These are phyloP conservation scores for Psettodes erumei DNA, from an alignment of 2,113 vertebrate species.

Conservation along the genomic window DNA sequence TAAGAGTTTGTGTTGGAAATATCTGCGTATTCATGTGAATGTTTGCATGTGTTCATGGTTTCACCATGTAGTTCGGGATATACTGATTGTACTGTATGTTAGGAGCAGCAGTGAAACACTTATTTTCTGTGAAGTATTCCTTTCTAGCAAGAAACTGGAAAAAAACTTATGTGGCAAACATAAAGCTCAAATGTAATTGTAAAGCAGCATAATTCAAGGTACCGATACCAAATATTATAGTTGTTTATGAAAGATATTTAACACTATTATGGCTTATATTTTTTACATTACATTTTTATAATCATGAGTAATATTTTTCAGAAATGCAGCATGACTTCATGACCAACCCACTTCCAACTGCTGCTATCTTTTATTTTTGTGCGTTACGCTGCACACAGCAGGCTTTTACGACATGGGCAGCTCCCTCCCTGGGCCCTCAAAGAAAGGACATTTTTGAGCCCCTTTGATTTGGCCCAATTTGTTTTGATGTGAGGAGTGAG, in stretches of 20 bases:
- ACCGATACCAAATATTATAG: conserved; percentile 17
- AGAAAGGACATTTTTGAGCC: conserved; percentile 68
- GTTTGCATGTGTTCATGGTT: conserved; percentile 10
- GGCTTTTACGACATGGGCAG: conserved; percentile 56
- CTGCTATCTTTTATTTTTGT: conserved; percentile 10
- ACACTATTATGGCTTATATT: conserved; percentile 22
- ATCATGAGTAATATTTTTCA: conserved; percentile 20
- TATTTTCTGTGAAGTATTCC: not conserved
- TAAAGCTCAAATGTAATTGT: conserved; percentile 33
- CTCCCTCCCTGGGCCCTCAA: conserved; percentile 20
- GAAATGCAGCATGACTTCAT: not conserved
- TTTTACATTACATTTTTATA: not conserved
- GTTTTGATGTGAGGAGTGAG: conserved; percentile 83
- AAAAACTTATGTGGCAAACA: too few relatives aligned
- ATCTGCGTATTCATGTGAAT: too few relatives aligned
- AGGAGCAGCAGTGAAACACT: not conserved
- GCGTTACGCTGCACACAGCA: not conserved
- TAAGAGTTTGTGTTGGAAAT: conserved; percentile 25
- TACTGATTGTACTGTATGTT: conserved; percentile 5
- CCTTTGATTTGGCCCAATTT: conserved; percentile 80
- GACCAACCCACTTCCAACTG: not conserved
- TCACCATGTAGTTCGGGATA: not conserved
- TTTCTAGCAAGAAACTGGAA: not conserved
- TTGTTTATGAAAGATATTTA: conserved; percentile 34
- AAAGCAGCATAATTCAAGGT: conserved; percentile 27